These are phyloP conservation scores for Luidia sarsii DNA, from an alignment of 53 echinoderm and acorn worm genomes.

Conservation along the genomic window DNA sequence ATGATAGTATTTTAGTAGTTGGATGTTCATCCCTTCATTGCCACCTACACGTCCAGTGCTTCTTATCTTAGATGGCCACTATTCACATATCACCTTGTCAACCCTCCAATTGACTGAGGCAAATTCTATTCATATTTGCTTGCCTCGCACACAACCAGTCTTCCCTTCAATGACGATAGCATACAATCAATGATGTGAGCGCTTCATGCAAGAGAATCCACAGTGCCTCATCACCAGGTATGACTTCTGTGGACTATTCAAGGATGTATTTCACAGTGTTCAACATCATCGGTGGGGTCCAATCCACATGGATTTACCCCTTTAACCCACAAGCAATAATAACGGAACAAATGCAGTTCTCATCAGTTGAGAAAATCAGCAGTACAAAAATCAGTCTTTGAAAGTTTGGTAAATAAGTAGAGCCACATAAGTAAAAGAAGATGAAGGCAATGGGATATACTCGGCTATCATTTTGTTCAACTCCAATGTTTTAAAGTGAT, in stretches of 20 bases:
- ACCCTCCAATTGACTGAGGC: constrained; percentile 28
- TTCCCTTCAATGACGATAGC: constrained; percentile 45
- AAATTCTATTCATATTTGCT: constrained; percentile 56
- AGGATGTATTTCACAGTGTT: too few species aligned
- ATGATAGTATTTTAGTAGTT: constrained; percentile 42
- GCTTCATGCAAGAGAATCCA: constrained; percentile 51
- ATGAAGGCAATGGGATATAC: too few species aligned
- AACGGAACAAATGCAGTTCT: constrained; percentile 50
- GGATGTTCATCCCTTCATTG: constrained; percentile 48
- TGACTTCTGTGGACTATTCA: too few species aligned
- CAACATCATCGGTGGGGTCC: constrained; percentile 57
- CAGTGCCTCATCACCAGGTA: constrained; percentile 27
- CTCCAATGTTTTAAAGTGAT: too few species aligned
- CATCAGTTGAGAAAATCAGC: background rate
- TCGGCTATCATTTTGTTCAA: too few species aligned
- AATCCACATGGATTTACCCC: constrained; percentile 56
- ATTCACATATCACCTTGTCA: constrained; percentile 39
- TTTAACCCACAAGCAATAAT: constrained; percentile 55
- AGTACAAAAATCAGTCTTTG: too few species aligned
- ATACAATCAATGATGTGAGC: constrained; percentile 47
- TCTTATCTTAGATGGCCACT: too few species aligned
- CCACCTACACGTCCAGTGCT: too few species aligned
- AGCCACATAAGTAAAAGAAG: too few species aligned
- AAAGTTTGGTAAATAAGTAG: too few species aligned
- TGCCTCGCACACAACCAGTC: constrained; percentile 63